These are phyloP conservation scores for Halocaridina rubra DNA, from an alignment of 2,888 invertebrate genomes.

Conservation along the genomic window DNA sequence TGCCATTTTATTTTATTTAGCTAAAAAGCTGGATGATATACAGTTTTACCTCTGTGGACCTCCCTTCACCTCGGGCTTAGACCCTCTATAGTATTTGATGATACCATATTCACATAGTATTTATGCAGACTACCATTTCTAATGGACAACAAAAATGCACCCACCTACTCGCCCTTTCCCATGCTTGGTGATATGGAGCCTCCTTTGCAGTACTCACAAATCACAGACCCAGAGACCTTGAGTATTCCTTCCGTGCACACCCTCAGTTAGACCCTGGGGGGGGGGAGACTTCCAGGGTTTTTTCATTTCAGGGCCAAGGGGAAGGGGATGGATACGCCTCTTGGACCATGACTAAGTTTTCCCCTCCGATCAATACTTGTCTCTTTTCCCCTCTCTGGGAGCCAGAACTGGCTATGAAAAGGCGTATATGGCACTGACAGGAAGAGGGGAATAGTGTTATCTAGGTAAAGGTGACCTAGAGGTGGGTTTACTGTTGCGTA, in stretches of 20 bases:
- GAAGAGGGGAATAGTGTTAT: no score
- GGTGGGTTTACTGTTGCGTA: background rate
- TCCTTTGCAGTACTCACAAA: conserved; percentile 15
- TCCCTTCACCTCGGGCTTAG: no score
- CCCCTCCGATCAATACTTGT: conserved; percentile 48
- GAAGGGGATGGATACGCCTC: conserved; percentile 12
- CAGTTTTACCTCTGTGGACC: no score
- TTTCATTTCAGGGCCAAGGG: conserved; percentile 1
- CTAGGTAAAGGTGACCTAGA: background rate
- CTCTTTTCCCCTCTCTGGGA: conserved; percentile 41
- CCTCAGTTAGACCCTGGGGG: background rate
- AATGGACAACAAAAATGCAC: background rate
- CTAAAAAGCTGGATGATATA: no score
- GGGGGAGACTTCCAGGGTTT: background rate
- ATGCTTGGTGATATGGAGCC: background rate
- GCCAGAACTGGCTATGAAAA: background rate
- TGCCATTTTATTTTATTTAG: no score
- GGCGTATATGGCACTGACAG: no score
- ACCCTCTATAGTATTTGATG: no score
- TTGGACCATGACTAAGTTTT: conserved; percentile 31
- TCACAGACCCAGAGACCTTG: background rate
- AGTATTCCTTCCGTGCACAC: background rate
- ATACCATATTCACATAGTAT: no score
- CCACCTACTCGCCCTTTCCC: no score
- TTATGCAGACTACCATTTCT: no score